These are phyloP conservation scores for Standfussiana lucernea DNA, from an alignment of 2,888 invertebrate genomes.

Conservation along the genomic window DNA sequence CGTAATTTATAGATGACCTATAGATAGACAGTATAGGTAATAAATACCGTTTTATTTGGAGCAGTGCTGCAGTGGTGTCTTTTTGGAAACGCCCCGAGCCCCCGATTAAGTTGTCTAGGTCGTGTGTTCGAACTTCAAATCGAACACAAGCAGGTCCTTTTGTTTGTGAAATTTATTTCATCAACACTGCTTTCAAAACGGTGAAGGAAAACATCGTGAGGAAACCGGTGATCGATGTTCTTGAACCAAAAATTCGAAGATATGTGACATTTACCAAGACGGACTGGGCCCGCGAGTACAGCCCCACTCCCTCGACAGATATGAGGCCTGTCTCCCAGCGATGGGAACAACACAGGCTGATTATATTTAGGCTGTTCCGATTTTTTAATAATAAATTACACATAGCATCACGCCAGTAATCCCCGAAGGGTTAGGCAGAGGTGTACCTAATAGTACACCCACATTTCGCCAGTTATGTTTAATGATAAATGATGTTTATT, in stretches of 20 bases:
- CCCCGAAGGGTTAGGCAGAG: no score
- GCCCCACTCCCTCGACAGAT: not conserved
- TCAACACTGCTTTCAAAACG: not conserved
- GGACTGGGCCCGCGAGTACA: not conserved
- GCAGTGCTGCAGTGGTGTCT: no score
- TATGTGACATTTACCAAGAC: not conserved
- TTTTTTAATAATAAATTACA: no score
- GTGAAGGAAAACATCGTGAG: not conserved
- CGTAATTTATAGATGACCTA: no score
- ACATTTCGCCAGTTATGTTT: no score
- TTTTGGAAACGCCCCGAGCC: no score
- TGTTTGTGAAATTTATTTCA: not conserved
- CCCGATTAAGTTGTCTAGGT: not conserved
- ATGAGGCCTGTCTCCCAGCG: not conserved
- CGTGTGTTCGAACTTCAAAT: not conserved
- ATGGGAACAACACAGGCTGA: not conserved
- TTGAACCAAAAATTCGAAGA: not conserved
- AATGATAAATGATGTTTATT: no score
- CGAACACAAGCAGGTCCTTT: not conserved
- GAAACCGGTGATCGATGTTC: not conserved
- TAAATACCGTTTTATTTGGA: not conserved
- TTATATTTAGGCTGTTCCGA: not conserved
- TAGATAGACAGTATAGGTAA: not conserved
- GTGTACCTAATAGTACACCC: no score
- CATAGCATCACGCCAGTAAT: no score